Base-by-base conservation (phyloP, 2,797 vertebrate genomes). In the Benthosema pterotum region DNA sequence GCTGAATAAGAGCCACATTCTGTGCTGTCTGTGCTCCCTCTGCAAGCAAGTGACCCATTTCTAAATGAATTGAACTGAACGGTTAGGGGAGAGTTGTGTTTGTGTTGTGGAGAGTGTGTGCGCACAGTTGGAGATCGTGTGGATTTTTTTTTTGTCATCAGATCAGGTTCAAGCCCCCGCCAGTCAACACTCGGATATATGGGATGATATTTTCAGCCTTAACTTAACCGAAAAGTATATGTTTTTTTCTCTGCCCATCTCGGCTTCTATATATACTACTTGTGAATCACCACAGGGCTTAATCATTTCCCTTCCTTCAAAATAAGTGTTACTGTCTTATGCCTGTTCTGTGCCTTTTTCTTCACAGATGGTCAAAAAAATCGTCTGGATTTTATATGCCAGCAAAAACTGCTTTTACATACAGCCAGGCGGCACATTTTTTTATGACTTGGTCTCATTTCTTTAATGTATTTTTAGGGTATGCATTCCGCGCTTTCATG, bases 181-280 rank as follows among this genome's bases (percentile, higher is more conserved):
- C 22, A 25, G 22, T 25, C 52, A 68, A 53, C 38, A 16, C 67
- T 68, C 15, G 18, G 18, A 45, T 2, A 38, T 38, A 8, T 38
- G 32, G 50, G 14, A 1, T 50, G 2, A 22, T 22, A 22, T 22
- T 22, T 22, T 2, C 22, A 4, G 19, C 4, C 8, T 12, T 65
- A 54, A 38, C 51, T 79, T 77, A n/a, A 52, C 76, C 82, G 60
- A 74, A 56, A 83, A 86, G 76, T 86, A 69, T 69, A 60, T 67
- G n/a, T n/a, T n/a, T 73, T 76, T 72, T 70, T 69, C 71, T 72
- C 65, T 77, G 57, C 72, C 77, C 54, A 13, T 73, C 11, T 61
- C 65, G 68, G 63, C 47, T 75, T 68, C 80, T 74, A 65, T 53
- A 52, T 71, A 82, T 72, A 70, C 71, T 19, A 17, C 45, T 43